Evolutionary conservation across 2,888 invertebrate genomes (phyloP).

Genomic region (Ptychoptera contaminata): DNA sequence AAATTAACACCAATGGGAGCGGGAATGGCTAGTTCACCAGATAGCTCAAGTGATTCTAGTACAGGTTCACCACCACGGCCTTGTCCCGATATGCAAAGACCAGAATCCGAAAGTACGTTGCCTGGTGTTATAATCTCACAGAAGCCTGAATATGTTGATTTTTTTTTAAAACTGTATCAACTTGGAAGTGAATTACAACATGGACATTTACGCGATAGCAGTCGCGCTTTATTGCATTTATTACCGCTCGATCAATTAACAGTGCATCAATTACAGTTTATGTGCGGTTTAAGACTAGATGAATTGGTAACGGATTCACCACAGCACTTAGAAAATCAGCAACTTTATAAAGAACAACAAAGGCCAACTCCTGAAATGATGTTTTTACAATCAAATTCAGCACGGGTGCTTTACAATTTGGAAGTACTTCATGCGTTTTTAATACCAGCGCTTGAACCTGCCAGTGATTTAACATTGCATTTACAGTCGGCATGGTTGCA

Average conservation of each 20-base stretch:
- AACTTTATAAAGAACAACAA: slow-evolving; percentile 5
- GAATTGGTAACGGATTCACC: neutral
- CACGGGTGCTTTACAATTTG: slow-evolving; percentile 59
- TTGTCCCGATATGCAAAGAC: slow-evolving; percentile 55
- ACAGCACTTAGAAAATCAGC: slow-evolving; percentile 2
- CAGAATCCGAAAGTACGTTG: slow-evolving; percentile 74
- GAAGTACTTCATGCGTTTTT: slow-evolving; percentile 78
- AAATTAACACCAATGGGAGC: slow-evolving; percentile 59
- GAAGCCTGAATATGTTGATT: slow-evolving; percentile 59
- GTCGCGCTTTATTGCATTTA: slow-evolving; percentile 24
- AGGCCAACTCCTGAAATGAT: slow-evolving; percentile 38
- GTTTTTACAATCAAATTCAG: slow-evolving; percentile 55
- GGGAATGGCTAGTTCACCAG: slow-evolving; percentile 65
- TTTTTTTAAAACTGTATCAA: slow-evolving; percentile 76
- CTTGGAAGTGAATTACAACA: slow-evolving; percentile 70
- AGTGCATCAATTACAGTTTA: slow-evolving; percentile 25
- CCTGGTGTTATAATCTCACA: slow-evolving; percentile 88
- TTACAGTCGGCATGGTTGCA: slow-evolving; percentile 45
- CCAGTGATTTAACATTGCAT: slow-evolving; percentile 47
- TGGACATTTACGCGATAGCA: slow-evolving; percentile 64
- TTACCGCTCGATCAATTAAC: slow-evolving; percentile 32
- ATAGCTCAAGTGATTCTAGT: slow-evolving; percentile 89
- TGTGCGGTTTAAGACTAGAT: slow-evolving; percentile 17
- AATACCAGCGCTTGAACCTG: slow-evolving; percentile 76
- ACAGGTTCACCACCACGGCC: slow-evolving; percentile 82